Base-by-base conservation (phyloP, 2,797 vertebrate genomes). In the Eurystomus glaucurus region DNA sequence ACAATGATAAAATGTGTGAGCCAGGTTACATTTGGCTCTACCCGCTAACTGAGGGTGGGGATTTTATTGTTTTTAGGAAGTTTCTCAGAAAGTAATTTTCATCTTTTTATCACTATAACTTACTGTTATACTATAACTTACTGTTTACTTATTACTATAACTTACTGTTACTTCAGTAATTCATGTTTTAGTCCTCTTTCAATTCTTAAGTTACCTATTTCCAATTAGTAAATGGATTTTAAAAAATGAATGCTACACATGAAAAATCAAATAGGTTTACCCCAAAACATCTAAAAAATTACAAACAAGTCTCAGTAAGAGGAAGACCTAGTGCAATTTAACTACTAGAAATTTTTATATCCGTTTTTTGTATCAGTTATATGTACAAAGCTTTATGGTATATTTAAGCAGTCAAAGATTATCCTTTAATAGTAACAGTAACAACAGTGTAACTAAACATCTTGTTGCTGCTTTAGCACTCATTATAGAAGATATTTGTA, bases 31-130 rank as follows among this genome's bases (percentile, higher is more conserved):
- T 66, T 69, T 74, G 14, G 14, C 37, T 86, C 25, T 80, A n/a
- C 70, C 39, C 0, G 0, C 55, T 86, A 19, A 14, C 6, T 17
- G 7, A 84, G 6, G 14, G 19, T 61, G 8, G 8, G 29, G 25
- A 77, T 84, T 91, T 54, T 75, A 60, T 3, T 76, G 1, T 1
- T 64, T 76, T 85, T 78, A 90, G 22, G 54, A 76, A 2, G 1
- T 29, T 80, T 69, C 19, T 75, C 14, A 68, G 41, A 48, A 92
- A 88, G 52, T 33, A 37, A 51, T 75, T 60, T 58, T 64, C 18
- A 60, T 70, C 16, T 14, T 86, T 8, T 70, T 75, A 89, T 61
- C 26, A 20, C 14, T 48, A 3, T 21, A 45, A 28, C 5, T 71
- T 45, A 45, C 45, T 45, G 45, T 45, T 45, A 45, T 45, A 20